Conservation (phyloP, 2,888 invertebrate species). For the Dromius quadrimaculatus region DNA sequence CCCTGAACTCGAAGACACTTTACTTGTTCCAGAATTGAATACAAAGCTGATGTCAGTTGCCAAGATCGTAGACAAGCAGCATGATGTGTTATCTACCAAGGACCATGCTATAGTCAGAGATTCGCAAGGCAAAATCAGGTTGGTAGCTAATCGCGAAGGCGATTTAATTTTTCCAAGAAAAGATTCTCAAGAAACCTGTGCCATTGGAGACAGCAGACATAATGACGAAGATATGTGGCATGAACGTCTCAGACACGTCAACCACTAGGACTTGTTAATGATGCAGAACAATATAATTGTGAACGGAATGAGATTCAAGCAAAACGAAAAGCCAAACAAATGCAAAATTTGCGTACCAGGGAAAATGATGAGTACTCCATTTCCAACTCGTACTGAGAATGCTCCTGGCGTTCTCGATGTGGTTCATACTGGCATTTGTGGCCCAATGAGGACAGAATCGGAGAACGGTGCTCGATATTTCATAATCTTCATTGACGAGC, state of each 20-base stretch:
- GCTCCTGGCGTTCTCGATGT: neutral
- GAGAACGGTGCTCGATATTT: slow-evolving; percentile 10
- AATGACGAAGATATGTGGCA: neutral
- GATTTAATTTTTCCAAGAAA: neutral
- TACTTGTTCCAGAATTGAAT: too few species aligned
- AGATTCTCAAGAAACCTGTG: neutral
- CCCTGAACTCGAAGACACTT: too few species aligned
- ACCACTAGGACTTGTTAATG: too few species aligned
- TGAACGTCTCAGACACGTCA: neutral
- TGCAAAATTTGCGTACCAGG: neutral
- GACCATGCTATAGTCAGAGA: slow-evolving; percentile 2
- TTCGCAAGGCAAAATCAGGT: slow-evolving; percentile 15
- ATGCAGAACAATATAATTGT: neutral
- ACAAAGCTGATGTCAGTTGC: slow-evolving; percentile 11
- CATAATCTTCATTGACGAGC: slow-evolving; percentile 6
- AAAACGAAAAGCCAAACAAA: neutral
- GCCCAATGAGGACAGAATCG: slow-evolving; percentile 21
- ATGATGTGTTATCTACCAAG: slow-evolving; percentile 19
- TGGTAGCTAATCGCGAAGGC: slow-evolving; percentile 5
- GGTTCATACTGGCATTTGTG: slow-evolving; percentile 11
- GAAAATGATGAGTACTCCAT: too few species aligned
- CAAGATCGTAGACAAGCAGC: slow-evolving; percentile 21
- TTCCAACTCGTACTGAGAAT: neutral
- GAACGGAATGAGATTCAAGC: neutral
- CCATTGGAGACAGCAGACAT: neutral